These are phyloP conservation scores for Okamejei kenojei DNA, from an alignment of 2,797 vertebrate genomes.

Conservation along the genomic window DNA sequence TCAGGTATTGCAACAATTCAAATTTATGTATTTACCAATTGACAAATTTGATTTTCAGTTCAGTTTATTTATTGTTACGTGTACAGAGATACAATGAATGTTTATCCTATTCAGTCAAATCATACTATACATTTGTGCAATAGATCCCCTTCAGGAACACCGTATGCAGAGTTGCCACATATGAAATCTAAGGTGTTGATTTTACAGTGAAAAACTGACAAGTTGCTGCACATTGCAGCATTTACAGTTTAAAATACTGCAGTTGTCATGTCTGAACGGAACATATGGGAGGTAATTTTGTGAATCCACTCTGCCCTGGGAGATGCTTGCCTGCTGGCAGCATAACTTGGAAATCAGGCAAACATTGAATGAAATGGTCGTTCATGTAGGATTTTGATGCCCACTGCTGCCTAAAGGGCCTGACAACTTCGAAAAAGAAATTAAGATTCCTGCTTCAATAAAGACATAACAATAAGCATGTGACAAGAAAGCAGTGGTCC, in stretches of 20 bases:
- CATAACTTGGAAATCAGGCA: neutral
- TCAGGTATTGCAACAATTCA: neutral
- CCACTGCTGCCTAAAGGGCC: neutral
- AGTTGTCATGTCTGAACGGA: neutral
- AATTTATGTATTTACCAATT: neutral
- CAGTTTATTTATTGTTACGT: no score
- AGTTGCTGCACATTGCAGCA: neutral
- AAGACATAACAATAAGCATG: neutral
- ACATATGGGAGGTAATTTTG: neutral
- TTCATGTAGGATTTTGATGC: neutral
- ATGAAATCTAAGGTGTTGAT: neutral
- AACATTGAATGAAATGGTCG: neutral
- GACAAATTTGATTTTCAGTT: neutral
- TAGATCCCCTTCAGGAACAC: no score
- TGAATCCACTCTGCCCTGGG: neutral
- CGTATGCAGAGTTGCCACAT: no score
- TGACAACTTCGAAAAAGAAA: neutral
- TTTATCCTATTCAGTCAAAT: no score
- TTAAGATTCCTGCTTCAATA: neutral
- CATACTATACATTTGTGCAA: no score
- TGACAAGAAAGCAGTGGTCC: no score
- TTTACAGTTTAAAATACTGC: constrained; percentile 3
- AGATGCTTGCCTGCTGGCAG: neutral
- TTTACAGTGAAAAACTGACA: neutral
- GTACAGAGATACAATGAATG: no score